Percentiles rank a stretch among this genome's conserved stretches.
Evolutionary conservation across 1,140 invertebrate genomes (phyloP).

Genomic region (Drosophila tristis): DNA sequence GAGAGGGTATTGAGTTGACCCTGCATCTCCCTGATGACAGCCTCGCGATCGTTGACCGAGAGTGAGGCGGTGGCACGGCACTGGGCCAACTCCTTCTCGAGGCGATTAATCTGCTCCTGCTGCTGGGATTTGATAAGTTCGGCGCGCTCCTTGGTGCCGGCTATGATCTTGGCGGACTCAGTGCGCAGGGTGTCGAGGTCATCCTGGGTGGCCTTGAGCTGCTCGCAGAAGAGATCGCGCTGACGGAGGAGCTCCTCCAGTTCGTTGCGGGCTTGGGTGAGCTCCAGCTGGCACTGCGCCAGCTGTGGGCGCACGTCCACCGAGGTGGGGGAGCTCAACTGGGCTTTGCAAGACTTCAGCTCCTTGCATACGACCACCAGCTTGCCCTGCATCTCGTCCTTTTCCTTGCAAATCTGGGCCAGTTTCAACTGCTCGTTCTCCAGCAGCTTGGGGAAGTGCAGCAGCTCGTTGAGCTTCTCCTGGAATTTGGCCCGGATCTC

Average conservation of each 20-base stretch:
- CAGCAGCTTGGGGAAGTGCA: slow-evolving; percentile 89
- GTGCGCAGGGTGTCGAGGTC: slow-evolving; percentile 89
- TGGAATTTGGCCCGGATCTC: slow-evolving; percentile 90
- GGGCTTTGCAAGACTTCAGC: slow-evolving; percentile 64
- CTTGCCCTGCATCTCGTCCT: slow-evolving; percentile 75
- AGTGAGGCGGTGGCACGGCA: slow-evolving; percentile 86
- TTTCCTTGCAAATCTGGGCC: slow-evolving; percentile 88
- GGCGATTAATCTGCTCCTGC: slow-evolving; percentile 87
- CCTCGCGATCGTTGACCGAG: slow-evolving; percentile 88
- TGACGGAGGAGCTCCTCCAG: slow-evolving; percentile 70
- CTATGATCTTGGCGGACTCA: slow-evolving; percentile 89
- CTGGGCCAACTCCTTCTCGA: slow-evolving; percentile 88
- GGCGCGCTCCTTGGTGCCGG: slow-evolving; percentile 88
- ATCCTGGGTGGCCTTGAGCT: slow-evolving; percentile 86
- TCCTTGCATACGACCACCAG: slow-evolving; percentile 79
- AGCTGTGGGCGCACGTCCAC: slow-evolving; percentile 67
- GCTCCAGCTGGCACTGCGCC: slow-evolving; percentile 71
- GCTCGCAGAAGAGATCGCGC: slow-evolving; percentile 78
- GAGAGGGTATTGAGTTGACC: slow-evolving; percentile 76
- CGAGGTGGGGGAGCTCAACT: slow-evolving; percentile 27
- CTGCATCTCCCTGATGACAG: slow-evolving; percentile 85
- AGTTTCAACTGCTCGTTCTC: slow-evolving; percentile 90
- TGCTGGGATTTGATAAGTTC: slow-evolving; percentile 86
- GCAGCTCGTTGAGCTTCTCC: slow-evolving; percentile 90
- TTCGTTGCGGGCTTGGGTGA: slow-evolving; percentile 54